Evolutionary conservation across 2,888 invertebrate species (phyloP).

Genomic region (Plemyria rubiginata): DNA sequence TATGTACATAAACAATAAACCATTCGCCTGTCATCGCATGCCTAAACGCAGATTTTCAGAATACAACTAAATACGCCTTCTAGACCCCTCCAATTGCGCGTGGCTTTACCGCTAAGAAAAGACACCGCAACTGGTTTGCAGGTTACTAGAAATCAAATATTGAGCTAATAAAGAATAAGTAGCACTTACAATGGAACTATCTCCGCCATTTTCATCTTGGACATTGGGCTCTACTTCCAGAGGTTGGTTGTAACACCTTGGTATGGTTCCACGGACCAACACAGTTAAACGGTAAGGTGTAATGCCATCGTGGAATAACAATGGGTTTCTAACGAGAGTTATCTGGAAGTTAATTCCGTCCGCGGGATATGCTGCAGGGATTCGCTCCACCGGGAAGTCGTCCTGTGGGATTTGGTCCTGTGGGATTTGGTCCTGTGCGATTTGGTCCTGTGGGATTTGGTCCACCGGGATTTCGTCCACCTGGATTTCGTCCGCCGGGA

Average conservation of each 20-base stretch:
- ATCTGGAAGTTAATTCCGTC: not conserved
- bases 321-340: not conserved
- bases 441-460: too few relatives aligned
- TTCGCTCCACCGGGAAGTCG: not conserved
- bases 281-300: not conserved
- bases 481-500: not conserved
- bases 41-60: conserved; percentile 3
- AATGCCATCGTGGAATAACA: not conserved
- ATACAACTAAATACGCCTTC: conserved; percentile 5
- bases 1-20: not conserved
- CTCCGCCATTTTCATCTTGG: conserved; percentile 25
- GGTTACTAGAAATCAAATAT: too few relatives aligned
- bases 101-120: conserved; percentile 6
- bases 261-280: not conserved
- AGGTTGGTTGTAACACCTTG: not conserved
- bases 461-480: too few relatives aligned
- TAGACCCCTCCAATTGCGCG: conserved; percentile 4
- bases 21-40: conserved; percentile 16
- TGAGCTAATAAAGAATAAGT: not conserved
- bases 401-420: too few relatives aligned
- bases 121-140: not conserved
- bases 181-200: conserved; percentile 34
- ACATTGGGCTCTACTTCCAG: too few relatives aligned
- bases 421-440: not conserved
- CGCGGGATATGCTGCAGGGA: not conserved